phyloP scores from a whole-genome alignment of 2,113 vertebrate genomes.

The Malurus alboscapulatus region DNA sequence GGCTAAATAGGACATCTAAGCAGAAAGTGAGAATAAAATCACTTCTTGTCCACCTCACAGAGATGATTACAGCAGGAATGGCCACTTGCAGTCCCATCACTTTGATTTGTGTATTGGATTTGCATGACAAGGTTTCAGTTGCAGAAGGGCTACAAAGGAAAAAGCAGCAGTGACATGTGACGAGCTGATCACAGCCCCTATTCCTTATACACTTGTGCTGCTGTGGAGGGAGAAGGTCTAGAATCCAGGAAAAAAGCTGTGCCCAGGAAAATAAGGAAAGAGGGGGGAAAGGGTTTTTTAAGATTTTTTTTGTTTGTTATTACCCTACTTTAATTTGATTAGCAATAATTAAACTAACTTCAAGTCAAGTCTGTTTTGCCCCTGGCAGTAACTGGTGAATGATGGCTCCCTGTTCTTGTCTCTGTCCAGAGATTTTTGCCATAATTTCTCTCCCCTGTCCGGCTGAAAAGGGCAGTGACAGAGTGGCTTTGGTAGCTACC shows the following conservation, averaged over 20 bases:
- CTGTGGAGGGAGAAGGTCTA: neutral
- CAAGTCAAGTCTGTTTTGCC: neutral
- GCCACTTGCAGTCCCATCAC: neutral
- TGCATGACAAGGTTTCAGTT: neutral
- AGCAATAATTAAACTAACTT: neutral
- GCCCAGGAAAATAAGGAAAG: neutral
- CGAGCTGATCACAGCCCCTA: neutral
- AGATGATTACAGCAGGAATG: neutral
- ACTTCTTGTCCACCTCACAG: neutral
- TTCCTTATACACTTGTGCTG: neutral
- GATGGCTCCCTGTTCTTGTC: neutral
- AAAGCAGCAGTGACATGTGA: neutral
- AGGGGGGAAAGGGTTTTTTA: neutral
- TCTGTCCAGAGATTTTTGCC: neutral
- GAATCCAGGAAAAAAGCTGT: neutral
- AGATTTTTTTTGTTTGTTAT: neutral
- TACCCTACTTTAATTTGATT: neutral
- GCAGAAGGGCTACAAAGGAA: neutral
- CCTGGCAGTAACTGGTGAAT: rapidly evolving
- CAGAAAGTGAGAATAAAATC: neutral
- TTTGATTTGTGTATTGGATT: neutral
- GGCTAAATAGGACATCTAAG: neutral
- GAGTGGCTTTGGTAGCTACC: neutral
- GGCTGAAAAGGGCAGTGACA: neutral
- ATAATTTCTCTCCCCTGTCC: neutral